Conservation (phyloP, 1,140 invertebrate species). For the Apis mellifera region Amel_HAv3.1 CM009931.2:4089501-4090000, state of each 20-base stretch:
- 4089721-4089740: background rate
- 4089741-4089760: too few relatives aligned
- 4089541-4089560: background rate
- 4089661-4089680: slow-evolving; percentile 27
- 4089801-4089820: too few relatives aligned
- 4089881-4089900: too few relatives aligned
- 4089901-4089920: too few relatives aligned
- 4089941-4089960: slow-evolving; percentile 12
- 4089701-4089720: slow-evolving; percentile 9
- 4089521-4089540: slow-evolving; percentile 39
- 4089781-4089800: too few relatives aligned
- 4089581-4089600: slow-evolving; percentile 17
- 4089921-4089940: background rate
- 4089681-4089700: slow-evolving; percentile 31
- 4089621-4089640: slow-evolving; percentile 4
- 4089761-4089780: too few relatives aligned
- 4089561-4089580: slow-evolving; percentile 27
- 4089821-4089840: too few relatives aligned
- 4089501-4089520: slow-evolving; percentile 12
- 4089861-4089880: too few relatives aligned
- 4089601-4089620: background rate
- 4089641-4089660: slow-evolving; percentile 47
- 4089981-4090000: background rate
- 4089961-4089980: background rate
- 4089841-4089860: too few relatives aligned